phyloP scores from a whole-genome alignment of 2,113 vertebrate genomes.

The Cisticola juncidis region DNA sequence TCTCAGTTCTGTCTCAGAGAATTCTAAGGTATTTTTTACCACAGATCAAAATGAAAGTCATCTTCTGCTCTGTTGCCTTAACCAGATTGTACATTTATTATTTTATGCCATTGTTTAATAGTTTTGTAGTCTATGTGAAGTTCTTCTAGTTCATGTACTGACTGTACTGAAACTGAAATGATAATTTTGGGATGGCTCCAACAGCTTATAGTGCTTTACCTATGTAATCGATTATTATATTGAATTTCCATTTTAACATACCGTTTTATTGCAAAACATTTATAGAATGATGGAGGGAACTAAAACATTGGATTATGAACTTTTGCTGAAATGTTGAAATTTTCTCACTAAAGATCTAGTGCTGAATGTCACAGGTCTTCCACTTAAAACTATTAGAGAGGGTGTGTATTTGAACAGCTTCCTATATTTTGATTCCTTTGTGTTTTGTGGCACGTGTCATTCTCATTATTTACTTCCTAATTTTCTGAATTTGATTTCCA shows the following conservation, averaged over 20 bases:
- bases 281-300: background rate
- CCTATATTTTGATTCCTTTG: background rate
- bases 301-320: background rate
- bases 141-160: background rate
- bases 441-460: background rate
- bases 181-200: background rate
- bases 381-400: background rate
- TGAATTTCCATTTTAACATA: background rate
- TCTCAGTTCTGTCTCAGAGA: background rate
- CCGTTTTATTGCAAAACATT: background rate
- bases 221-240: background rate
- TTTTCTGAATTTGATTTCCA: constrained; percentile 32
- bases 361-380: background rate
- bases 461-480: constrained; percentile 42
- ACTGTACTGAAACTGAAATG: background rate
- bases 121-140: background rate
- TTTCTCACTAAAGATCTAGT: background rate
- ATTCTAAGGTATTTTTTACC: background rate
- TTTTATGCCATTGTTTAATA: background rate
- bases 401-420: background rate
- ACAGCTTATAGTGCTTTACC: background rate
- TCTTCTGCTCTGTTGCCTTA: background rate
- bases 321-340: background rate
- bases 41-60: background rate
- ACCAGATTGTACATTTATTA: background rate